phyloP scores from a whole-genome alignment of 2,888 invertebrate genomes.

The Chaitophorus viminalis region DNA sequence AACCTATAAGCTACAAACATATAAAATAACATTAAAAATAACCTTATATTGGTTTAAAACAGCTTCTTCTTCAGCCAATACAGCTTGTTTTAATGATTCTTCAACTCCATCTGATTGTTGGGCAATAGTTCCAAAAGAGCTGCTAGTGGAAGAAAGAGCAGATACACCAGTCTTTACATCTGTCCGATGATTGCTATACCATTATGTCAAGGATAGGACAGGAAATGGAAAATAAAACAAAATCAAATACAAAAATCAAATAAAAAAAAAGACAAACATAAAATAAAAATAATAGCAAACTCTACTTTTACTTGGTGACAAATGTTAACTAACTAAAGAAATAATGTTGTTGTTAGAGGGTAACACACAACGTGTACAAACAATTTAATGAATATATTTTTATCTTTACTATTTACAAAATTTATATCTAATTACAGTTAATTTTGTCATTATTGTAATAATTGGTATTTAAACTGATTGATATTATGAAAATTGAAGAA shows the following conservation, averaged over 20 bases:
- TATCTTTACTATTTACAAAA: background rate
- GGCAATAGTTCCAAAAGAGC: slow-evolving; percentile 86
- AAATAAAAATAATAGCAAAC: slow-evolving; percentile 63
- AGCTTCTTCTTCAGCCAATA: slow-evolving; percentile 94
- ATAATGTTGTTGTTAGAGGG: background rate
- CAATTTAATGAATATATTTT: background rate
- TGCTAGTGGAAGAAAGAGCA: slow-evolving; percentile 87
- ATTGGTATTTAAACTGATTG: background rate
- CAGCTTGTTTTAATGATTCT: slow-evolving; percentile 85
- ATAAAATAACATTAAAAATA: slow-evolving; percentile 58
- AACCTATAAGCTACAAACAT: background rate
- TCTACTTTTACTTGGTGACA: slow-evolving; percentile 28
- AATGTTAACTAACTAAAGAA: slow-evolving; percentile 12
- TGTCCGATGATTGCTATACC: slow-evolving; percentile 74
- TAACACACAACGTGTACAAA: background rate
- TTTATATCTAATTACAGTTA: background rate
- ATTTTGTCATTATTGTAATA: background rate
- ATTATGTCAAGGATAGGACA: slow-evolving; percentile 55
- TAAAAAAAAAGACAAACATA: slow-evolving; percentile 63
- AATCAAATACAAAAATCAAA: slow-evolving; percentile 61
- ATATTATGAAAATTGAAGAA: background rate
- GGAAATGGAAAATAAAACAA: slow-evolving; percentile 61
- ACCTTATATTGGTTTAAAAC: slow-evolving; percentile 97
- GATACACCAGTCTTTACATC: slow-evolving; percentile 90
- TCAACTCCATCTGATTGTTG: slow-evolving; percentile 77